phyloP scores from a whole-genome alignment of 2,113 vertebrate species.

The Mus musculus region DNA sequence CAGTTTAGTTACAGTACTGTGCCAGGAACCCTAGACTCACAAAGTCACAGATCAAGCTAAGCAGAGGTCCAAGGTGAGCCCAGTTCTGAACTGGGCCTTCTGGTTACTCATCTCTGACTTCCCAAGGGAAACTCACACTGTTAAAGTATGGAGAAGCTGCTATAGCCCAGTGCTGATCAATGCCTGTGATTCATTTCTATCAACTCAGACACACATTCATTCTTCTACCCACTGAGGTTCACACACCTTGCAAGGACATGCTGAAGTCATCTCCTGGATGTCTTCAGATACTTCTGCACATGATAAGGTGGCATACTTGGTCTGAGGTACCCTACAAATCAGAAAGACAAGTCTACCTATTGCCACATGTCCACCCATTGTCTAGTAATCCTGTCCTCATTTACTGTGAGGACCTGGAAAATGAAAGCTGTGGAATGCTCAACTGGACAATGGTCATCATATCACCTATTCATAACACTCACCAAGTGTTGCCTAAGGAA shows the following conservation, averaged over 20 bases:
- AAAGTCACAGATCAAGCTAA: not conserved
- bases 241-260: not conserved
- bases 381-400: not conserved
- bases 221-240: not conserved
- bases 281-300: not conserved
- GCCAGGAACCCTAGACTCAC: not conserved
- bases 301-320: not conserved
- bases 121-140: not conserved
- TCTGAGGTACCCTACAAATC: not conserved
- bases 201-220: not conserved
- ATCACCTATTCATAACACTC: not conserved
- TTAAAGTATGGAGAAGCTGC: not conserved
- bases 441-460: not conserved
- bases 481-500: not conserved
- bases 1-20: not conserved
- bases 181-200: not conserved
- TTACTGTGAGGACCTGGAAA: not conserved
- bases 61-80: accelerated
- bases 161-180: not conserved
- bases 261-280: not conserved
- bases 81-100: not conserved
- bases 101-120: too few species aligned
- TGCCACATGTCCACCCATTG: not conserved
- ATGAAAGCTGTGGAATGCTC: not conserved
- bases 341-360: not conserved